Evolutionary conservation across 2,113 vertebrate genomes (phyloP).

Genomic region (Uria aalge): DNA sequence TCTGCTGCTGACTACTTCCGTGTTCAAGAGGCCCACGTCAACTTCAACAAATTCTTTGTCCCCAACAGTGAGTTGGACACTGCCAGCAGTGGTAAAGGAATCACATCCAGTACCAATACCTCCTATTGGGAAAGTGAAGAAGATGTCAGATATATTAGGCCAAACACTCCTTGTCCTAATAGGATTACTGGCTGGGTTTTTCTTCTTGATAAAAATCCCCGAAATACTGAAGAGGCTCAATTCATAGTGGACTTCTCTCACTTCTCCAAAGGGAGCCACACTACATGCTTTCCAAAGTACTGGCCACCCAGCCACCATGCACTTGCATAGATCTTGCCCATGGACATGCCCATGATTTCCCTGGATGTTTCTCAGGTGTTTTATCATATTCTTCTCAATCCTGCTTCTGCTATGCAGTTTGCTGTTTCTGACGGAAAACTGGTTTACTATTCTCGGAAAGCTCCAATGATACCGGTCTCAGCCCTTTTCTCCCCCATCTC

Average conservation of each 20-base stretch:
- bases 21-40: neutral
- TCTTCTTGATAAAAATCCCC: neutral
- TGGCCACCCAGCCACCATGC: neutral
- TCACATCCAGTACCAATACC: neutral
- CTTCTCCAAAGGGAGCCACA: neutral
- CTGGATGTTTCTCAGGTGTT: neutral
- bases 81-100: neutral
- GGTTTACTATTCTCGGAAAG: neutral
- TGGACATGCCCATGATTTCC: neutral
- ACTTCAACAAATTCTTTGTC: neutral
- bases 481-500: neutral
- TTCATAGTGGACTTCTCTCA: neutral
- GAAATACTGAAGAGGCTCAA: neutral
- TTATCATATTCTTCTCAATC: neutral
- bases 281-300: neutral
- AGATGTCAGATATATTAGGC: neutral
- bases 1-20: accelerated
- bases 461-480: accelerated
- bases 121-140: neutral
- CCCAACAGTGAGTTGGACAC: neutral
- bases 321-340: neutral
- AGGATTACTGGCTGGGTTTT: neutral
- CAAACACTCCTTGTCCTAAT: neutral
- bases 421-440: neutral
- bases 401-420: neutral